Percentiles rank a stretch among this genome's conserved stretches.
Evolutionary conservation across 1,140 invertebrate species (phyloP).

Genomic region (Metopolophium dirhodum): DNA sequence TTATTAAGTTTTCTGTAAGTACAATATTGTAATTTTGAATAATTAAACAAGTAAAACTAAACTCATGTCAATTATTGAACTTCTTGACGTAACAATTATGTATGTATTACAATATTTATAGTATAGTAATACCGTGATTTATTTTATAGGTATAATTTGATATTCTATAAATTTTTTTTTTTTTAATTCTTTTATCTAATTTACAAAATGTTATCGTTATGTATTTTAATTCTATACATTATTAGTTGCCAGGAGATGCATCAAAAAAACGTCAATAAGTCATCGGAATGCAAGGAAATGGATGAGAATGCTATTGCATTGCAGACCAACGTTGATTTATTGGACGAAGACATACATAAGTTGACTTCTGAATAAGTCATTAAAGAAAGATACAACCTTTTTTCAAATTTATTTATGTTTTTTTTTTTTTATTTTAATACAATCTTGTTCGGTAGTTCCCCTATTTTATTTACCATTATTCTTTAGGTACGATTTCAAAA

Average conservation of each 20-base stretch:
- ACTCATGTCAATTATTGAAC: too few species aligned
- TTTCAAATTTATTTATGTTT: neutral
- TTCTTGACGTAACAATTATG: too few species aligned
- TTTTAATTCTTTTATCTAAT: neutral
- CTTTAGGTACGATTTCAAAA: neutral
- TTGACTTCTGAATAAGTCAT: neutral
- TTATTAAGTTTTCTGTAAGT: too few species aligned
- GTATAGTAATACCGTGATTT: neutral
- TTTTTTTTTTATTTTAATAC: neutral
- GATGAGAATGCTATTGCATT: neutral
- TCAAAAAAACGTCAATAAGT: neutral
- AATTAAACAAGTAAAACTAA: too few species aligned
- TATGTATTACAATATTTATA: neutral
- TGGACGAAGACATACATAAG: neutral
- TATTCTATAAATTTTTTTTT: neutral
- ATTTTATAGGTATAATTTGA: neutral
- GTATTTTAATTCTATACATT: neutral
- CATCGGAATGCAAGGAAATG: constrained; percentile 1
- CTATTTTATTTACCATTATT: neutral
- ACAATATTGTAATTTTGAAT: too few species aligned
- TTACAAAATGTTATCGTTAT: neutral
- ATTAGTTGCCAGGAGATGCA: constrained; percentile 23
- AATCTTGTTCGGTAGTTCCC: neutral
- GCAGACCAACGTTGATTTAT: neutral
- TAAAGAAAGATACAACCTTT: neutral